A percentile compares a stretch with the other conserved stretches of the same genome.
Conservation (phyloP, 2,888 invertebrate genomes). For the Tanypteryx hageni region DNA sequence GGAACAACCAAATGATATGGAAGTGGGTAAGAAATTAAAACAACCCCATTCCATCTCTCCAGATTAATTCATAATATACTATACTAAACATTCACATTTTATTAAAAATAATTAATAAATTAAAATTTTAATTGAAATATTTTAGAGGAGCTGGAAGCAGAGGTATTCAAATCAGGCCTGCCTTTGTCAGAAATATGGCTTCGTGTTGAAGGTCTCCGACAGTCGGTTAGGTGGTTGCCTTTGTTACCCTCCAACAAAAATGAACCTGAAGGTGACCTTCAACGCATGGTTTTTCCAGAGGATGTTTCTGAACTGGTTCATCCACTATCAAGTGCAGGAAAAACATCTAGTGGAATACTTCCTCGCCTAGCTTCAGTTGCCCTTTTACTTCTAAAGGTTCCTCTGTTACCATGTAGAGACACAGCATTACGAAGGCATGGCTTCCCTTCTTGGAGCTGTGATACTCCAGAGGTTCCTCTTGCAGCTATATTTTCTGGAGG, state of each 20-base stretch:
- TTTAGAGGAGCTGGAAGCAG: conserved; percentile 80
- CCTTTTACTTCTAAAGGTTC: conserved; percentile 72
- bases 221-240: conserved; percentile 84
- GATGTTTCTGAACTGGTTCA: conserved; percentile 83
- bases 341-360: conserved; percentile 72
- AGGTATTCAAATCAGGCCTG: conserved; percentile 80
- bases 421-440: conserved; percentile 33
- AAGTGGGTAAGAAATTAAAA: conserved; percentile 16
- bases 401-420: conserved; percentile 61
- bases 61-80: too few species aligned
- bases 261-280: conserved; percentile 75
- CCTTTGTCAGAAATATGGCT: conserved; percentile 86
- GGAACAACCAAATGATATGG: background rate
- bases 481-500: conserved; percentile 35
- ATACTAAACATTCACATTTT: too few species aligned
- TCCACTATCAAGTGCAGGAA: conserved; percentile 79
- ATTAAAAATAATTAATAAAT: background rate
- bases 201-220: conserved; percentile 85
- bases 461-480: conserved; percentile 46
- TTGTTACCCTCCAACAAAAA: conserved; percentile 72
- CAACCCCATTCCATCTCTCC: too few species aligned
- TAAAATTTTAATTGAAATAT: conserved; percentile 54
- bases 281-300: conserved; percentile 81
- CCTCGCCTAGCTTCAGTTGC: conserved; percentile 80
- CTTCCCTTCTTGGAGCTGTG: conserved; percentile 39